phyloP scores from a whole-genome alignment of 2,113 vertebrate genomes.

The Calyptomena viridis region DNA sequence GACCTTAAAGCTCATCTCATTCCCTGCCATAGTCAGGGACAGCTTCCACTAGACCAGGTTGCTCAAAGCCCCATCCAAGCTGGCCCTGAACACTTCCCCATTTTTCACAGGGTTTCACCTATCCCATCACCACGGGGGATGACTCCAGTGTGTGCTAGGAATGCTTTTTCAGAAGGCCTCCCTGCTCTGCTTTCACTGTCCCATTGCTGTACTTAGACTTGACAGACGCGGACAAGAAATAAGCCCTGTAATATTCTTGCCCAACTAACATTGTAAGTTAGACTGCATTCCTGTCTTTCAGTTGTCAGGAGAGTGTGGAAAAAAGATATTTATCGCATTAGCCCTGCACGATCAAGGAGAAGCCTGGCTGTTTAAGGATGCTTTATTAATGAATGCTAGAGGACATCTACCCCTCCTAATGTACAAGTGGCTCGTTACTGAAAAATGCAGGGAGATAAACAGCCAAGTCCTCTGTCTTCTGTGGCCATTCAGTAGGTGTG shows the following conservation, averaged over 20 bases:
- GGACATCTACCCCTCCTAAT: constrained; percentile 53
- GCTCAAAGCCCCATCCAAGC: neutral
- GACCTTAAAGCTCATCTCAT: fast-evolving
- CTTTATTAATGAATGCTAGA: constrained; percentile 67
- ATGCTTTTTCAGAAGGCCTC: neutral
- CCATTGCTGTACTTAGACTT: fast-evolving
- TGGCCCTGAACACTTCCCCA: neutral
- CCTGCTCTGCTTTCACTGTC: fast-evolving
- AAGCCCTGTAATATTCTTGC: neutral
- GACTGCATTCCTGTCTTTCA: constrained; percentile 58
- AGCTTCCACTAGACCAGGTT: neutral
- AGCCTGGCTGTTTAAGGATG: constrained; percentile 41
- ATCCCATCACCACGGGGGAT: fast-evolving
- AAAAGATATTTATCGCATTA: constrained; percentile 61
- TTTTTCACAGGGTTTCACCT: neutral
- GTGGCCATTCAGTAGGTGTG: constrained; percentile 51
- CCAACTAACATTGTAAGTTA: neutral
- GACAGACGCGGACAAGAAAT: neutral
- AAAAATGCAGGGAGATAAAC: constrained; percentile 63
- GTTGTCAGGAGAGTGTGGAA: constrained; percentile 48
- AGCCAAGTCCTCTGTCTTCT: constrained; percentile 45
- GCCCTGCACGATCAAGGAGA: constrained; percentile 50
- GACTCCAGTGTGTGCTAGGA: neutral
- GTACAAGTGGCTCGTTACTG: constrained; percentile 24
- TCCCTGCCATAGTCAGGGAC: neutral